Base-by-base conservation (phyloP, 1,140 invertebrate genomes). In the Antheraea mylitta region DNA sequence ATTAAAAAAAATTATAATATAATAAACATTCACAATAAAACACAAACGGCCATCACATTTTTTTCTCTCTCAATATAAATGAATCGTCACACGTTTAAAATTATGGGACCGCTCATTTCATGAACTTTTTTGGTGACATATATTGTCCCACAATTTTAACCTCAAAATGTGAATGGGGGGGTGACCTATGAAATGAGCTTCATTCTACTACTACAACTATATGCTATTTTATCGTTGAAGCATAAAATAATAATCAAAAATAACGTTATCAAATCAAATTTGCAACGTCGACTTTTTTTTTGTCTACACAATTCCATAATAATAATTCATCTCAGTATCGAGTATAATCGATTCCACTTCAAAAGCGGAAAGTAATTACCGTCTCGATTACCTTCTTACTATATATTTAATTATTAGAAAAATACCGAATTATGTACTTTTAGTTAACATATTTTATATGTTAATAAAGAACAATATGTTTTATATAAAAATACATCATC, bases 391-490 rank as follows among this genome's bases (percentile, higher is more conserved):
- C 82, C 80, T 30, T 30, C 83, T 87, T 77, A 70, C 83, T 85
- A 86, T 80, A 87, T 86, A 86, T 86, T 83, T 85, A 86, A 67
- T 77, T 86, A 79, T 89, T 90, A 91, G 87, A 91, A 90, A 91
- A 91, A 91, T 90, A 90, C 82, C 86, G 90, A 89, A 87, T 85
- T 80, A 91, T 91, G 89, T 88, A 90, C 85, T 90, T 91, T 90
- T 79, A 89, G 82, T 91, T 89, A 91, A 91, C 89, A 91, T 91
- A 91, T 91, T 85, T 86, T 90, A 91, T 91, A 91, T 91, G 89
- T 91, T 90, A 91, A 89, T 90, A 90, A 91, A 91, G 87, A 89
- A 86, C 85, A 89, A 91, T 91, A 91, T 89, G 81, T 80, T 90
- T 86, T 89, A 91, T 86, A 91, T 86, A 91, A 91, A 91, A 91